Evolutionary conservation across 2,888 invertebrate species (phyloP), one percentile per base, ranked within the genome.

Genomic region (Dasypolia templi): DNA sequence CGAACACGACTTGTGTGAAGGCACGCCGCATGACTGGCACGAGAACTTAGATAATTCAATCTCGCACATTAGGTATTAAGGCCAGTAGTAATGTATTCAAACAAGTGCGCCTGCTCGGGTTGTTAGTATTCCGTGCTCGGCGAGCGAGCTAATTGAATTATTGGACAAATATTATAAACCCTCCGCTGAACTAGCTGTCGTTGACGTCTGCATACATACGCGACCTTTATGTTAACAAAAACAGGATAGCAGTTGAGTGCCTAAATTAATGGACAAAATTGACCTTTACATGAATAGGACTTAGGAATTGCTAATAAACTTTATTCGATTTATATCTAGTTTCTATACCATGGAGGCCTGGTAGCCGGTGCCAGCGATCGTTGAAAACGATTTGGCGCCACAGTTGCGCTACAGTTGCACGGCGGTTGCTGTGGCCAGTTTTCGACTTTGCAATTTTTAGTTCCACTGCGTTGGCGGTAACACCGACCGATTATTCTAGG

Each of bases 21-120:
- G 35, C 26, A 53, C 14, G 42, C 19, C 7, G 35, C 35, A 35
- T 7, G 35, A 35, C 42, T 22, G 19, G n/a, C 35, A 22, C 42
- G 32, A 70, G 32, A 49, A 26, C 61, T 42, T 80, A 77, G 35
- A 14, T 35, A n/a, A 77, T 77, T 77, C 64, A 77, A 82, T 81
- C 61, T 51, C 64, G 66, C 67, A 63, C 72, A 72, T 70, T 69
- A 61, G 62, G 70, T 70, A 51, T 62, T 69, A 68, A 68, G 55
- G 26, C 56, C 49, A 39, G 35, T 62, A 59, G 58, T 81, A 73
- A 77, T 71, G 51, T 82, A 82, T 77, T 82, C 75, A 82, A 79
- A 75, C 72, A 66, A 49, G 72, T 72, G 74, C 12, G 55, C n/a
- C 53, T 58, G 44, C 46, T 55, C 63, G 56, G 46, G 35, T 75